Base-by-base conservation (phyloP, 37 sponge, comb jelly and placozoan species). In the Spongilla lacustris region DNA sequence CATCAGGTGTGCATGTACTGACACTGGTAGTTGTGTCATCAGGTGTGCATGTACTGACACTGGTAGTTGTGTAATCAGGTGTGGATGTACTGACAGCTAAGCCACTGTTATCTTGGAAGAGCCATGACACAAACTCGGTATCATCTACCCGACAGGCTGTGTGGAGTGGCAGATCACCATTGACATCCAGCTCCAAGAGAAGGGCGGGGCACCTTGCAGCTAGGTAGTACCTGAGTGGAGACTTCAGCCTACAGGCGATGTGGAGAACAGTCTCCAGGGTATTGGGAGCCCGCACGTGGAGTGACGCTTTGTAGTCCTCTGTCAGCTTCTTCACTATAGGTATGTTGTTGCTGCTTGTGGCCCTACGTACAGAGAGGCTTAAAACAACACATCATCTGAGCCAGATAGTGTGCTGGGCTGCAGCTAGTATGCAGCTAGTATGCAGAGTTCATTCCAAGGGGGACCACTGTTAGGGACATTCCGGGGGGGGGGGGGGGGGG, bases 131-230 rank as follows among this genome's bases (percentile, higher is more conserved):
- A 49, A 85, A 94, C 78, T 67, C 77, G 12, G 66, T 36, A 79
- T 94, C 94, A 34, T 87, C 88, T 2, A 74, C 71, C 29, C 32
- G 21, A 70, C 94, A 94, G 0, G 89, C 91, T 21, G 77, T 22
- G 71, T 90, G 88, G 26, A 94, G 86, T 0, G 94, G 88, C 0
- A 38, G 28, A 24, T 17, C 26, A 4, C 91, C 88, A 1, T 77
- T 31, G 14, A 6, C 26, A 73, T 94, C 94, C 0, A 32, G 66
- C 17, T 50, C 76, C 19, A 76, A 29, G 8, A 94, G 58, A 13
- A 94, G 89, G 14, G 72, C 66, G 24, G 88, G 91, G 36, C 30
- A 85, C 2, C 73, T 34, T 25, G 84, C 76, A 50, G 80, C 85
- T 5, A 91, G 30, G 86, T 74, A 82, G 79, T 37, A 94, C 19